Conservation (phyloP, 64 coral and sea anemone species). For the Platygyra sinensis region DNA sequence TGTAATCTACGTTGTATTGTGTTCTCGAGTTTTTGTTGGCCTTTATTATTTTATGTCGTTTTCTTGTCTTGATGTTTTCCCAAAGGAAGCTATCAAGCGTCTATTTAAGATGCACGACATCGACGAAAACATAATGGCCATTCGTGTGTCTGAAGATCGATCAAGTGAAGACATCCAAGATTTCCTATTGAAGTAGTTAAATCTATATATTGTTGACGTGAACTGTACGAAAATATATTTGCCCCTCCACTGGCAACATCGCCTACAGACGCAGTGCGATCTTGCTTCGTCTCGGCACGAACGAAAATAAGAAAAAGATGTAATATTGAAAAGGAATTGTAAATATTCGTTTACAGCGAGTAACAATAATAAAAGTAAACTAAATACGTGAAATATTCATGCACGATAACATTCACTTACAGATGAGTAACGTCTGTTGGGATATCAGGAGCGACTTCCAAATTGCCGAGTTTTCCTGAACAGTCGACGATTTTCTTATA, state of each 20-base stretch:
- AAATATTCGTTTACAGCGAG: neutral
- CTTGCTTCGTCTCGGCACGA: neutral
- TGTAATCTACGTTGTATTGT: no score
- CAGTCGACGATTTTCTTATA: conserved; percentile 24
- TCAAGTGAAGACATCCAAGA: no score
- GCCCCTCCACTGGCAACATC: neutral
- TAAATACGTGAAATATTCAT: neutral
- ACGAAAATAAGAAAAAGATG: neutral
- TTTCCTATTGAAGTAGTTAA: no score
- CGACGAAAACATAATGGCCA: no score
- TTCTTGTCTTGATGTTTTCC: no score
- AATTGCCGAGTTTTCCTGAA: conserved; percentile 10
- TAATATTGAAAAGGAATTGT: conserved; percentile 15
- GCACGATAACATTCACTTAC: neutral
- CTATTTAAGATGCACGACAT: no score
- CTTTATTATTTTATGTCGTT: no score
- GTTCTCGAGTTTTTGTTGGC: no score
- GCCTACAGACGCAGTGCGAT: neutral
- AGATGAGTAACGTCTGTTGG: conserved; percentile 4
- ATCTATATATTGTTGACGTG: no score
- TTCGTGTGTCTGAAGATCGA: no score
- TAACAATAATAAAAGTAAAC: conserved; percentile 5
- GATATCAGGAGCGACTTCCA: conserved; percentile 13
- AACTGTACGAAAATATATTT: neutral
- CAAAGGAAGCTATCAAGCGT: no score